phyloP scores from a whole-genome alignment of 2,113 vertebrate species.

The Polypterus senegalus region DNA sequence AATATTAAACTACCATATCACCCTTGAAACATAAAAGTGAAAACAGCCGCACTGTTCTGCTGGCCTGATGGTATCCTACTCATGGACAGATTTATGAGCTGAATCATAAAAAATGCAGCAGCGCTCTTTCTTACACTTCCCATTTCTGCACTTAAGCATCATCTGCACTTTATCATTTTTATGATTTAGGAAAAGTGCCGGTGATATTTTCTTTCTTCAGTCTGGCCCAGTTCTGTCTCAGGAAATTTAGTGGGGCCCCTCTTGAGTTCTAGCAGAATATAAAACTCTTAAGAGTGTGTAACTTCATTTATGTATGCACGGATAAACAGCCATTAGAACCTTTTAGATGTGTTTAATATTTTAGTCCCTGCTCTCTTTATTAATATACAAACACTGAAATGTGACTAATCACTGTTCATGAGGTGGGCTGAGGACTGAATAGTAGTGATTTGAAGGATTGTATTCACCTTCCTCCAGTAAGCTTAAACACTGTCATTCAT shows the following conservation, averaged over 20 bases:
- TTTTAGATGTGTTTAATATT: constrained; percentile 3
- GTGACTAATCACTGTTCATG: neutral
- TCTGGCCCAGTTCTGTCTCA: constrained; percentile 7
- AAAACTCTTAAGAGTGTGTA: neutral
- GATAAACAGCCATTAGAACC: constrained; percentile 1
- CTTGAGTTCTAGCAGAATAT: neutral
- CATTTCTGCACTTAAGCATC: constrained; percentile 1
- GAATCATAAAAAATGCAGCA: constrained; percentile 1
- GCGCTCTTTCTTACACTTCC: neutral
- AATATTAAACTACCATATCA: too few species aligned
- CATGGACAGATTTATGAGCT: neutral
- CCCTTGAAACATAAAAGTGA: too few species aligned
- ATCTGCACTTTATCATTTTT: neutral
- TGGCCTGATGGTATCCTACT: constrained; percentile 6
- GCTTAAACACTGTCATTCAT: too few species aligned
- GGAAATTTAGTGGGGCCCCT: constrained; percentile 2
- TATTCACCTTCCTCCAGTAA: too few species aligned
- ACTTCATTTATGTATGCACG: neutral
- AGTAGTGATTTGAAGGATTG: too few species aligned
- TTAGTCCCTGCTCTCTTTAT: neutral
- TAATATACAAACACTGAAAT: neutral
- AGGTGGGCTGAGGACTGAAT: too few species aligned
- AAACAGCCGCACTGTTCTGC: neutral
- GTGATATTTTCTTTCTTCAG: neutral
- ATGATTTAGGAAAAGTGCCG: neutral